Conservation (phyloP, 2,888 invertebrate genomes). For the Ophioninae sp. region DNA sequence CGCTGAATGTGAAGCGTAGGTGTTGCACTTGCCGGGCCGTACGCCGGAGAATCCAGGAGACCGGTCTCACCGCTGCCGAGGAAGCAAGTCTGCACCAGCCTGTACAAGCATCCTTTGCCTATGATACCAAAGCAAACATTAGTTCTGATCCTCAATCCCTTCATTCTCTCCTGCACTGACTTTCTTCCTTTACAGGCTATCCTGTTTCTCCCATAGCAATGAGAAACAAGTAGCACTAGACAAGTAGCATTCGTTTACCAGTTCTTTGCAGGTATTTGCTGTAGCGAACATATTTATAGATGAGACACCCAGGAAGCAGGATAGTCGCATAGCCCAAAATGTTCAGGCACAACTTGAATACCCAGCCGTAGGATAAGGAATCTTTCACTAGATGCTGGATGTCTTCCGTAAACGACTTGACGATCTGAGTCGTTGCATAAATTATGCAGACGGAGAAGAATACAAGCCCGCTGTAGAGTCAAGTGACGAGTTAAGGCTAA, state of each 20-base stretch:
- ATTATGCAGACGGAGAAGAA: constrained; percentile 81
- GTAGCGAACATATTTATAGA: constrained; percentile 90
- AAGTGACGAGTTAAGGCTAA: constrained; percentile 4
- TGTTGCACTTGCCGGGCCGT: constrained; percentile 69
- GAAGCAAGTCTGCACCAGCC: constrained; percentile 82
- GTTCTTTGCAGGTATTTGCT: constrained; percentile 91
- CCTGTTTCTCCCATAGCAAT: too few relatives aligned
- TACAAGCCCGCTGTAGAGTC: constrained; percentile 78
- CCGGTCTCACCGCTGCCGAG: constrained; percentile 82
- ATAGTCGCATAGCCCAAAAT: constrained; percentile 94
- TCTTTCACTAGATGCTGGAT: constrained; percentile 72
- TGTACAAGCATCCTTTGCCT: constrained; percentile 81
- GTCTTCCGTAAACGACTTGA: constrained; percentile 75
- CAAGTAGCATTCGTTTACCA: constrained; percentile 81
- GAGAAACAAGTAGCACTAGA: too few relatives aligned
- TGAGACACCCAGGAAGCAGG: constrained; percentile 91
- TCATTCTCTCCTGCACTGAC: too few relatives aligned
- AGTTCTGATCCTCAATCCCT: not conserved
- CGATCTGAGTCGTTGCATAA: constrained; percentile 80
- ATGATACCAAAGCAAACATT: constrained; percentile 39
- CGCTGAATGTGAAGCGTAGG: constrained; percentile 76
- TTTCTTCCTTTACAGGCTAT: too few relatives aligned
- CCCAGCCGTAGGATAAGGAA: constrained; percentile 85
- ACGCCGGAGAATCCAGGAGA: constrained; percentile 75
- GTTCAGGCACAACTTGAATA: constrained; percentile 90